phyloP scores from a whole-genome alignment of 2,797 vertebrate genomes.

The Acipenser ruthenus region DNA sequence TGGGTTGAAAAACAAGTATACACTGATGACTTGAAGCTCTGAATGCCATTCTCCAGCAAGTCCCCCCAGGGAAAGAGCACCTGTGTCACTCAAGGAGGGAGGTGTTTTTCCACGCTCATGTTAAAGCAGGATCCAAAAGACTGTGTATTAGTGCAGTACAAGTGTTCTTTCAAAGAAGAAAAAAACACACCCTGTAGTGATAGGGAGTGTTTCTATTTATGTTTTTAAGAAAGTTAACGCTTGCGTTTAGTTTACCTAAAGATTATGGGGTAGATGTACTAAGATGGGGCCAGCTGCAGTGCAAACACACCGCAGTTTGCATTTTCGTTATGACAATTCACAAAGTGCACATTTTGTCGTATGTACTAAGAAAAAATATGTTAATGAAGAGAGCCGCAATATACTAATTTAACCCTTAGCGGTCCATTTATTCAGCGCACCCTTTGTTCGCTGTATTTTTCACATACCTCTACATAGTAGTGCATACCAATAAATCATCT shows the following conservation, averaged over 20 bases:
- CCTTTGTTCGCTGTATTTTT: too few species aligned
- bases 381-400: too few species aligned
- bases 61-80: conserved; percentile 7
- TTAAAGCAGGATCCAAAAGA: conserved; percentile 45
- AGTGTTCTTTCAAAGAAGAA: neutral
- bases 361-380: too few species aligned
- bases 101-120: conserved; percentile 39
- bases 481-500: too few species aligned
- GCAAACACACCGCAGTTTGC: neutral
- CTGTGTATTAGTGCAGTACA: conserved; percentile 25
- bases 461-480: too few species aligned
- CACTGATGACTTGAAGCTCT: conserved; percentile 13
- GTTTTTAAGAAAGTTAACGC: neutral
- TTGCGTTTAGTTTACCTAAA: neutral
- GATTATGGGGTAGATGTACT: neutral
- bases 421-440: too few species aligned
- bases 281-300: too few species aligned
- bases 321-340: too few species aligned
- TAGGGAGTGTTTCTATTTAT: conserved; percentile 17
- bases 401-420: too few species aligned
- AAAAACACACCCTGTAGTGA: conserved; percentile 23
- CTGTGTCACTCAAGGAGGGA: conserved; percentile 17
- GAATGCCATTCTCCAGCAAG: conserved; percentile 35
- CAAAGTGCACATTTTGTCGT: too few species aligned
- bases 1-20: neutral